Percentiles rank a stretch among this genome's conserved stretches.
phyloP scores from a whole-genome alignment of 2,888 invertebrate genomes.

The Zootermopsis nevadensis region DNA sequence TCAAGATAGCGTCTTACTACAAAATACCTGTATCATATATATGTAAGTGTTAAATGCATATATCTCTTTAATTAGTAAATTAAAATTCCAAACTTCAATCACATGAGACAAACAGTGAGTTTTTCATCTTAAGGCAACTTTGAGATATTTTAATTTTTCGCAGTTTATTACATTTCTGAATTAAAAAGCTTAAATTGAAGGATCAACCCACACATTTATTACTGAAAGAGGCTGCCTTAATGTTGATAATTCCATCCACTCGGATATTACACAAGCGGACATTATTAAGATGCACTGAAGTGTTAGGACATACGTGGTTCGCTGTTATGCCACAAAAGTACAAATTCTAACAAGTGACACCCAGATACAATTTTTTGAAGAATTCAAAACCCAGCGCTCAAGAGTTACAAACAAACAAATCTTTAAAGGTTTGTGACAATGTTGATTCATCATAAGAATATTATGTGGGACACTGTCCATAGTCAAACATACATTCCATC shows the following conservation, averaged over 20 bases:
- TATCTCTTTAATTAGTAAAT: not conserved
- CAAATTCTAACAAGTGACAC: not conserved
- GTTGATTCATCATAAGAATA: no score
- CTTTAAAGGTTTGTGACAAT: no score
- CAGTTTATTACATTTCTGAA: not conserved
- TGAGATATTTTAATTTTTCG: not conserved
- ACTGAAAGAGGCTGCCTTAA: not conserved
- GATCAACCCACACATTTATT: not conserved
- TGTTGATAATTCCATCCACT: not conserved
- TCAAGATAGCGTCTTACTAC: not conserved
- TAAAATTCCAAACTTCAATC: not conserved
- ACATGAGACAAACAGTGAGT: slow-evolving; percentile 19
- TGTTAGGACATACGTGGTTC: not conserved
- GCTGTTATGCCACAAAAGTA: no score
- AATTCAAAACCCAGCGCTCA: not conserved
- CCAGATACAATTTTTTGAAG: not conserved
- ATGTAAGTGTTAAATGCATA: not conserved
- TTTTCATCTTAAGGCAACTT: slow-evolving; percentile 34
- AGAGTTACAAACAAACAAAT: not conserved
- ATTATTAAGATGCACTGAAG: not conserved
- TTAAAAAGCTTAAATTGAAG: not conserved
- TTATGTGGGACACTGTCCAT: no score
- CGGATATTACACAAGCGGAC: not conserved
- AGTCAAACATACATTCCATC: no score
- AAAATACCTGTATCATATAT: slow-evolving; percentile 1